Evolutionary conservation across 2,888 invertebrate species (phyloP), one percentile per base, ranked within the genome.

Genomic region (Leuctra nigra): DNA sequence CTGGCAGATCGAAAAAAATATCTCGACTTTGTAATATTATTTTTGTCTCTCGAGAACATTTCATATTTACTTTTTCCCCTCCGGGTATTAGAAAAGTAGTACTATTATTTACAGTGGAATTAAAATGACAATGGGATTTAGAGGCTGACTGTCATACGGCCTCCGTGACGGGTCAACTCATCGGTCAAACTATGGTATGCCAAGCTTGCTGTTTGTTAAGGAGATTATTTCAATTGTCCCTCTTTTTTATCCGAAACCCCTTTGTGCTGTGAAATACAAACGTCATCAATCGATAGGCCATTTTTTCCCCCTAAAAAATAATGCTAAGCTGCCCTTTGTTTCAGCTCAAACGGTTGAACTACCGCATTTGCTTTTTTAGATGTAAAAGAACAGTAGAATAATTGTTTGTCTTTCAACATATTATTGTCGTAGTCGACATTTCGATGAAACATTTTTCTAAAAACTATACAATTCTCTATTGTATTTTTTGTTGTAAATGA

Each of bases 1-100:
- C 23, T n/a, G 50, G 33, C 50, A 50, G 23, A 50, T 50, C 35
- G 50, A 50, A 50, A 50, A 50, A 50, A 50, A 50, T 47, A 50
- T 50, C 33, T 13, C 35, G 35, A 35, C 50, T 50, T 50, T 50
- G 6, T 23, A 11, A 14, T 16, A 11, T 50, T 20, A 16, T 16
- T 20, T 35, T 50, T 50, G 25, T 50, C 35, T 35, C 50, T 50
- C 33, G 22, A 33, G 18, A 23, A 44, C 23, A 22, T 22, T 44
- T 22, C 44, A 6, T 23, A 23, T 44, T 44, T 23, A 44, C 23
- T 44, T 44, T 44, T 20, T 23, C 44, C 23, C 44, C 44, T 44
- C n/a, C 23, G 50, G 50, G 16, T 33, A 33, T 33, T 16, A 35
- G 35, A 33, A 50, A 18, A 16, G 41, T 9, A 22, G 50, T 29